Conservation (phyloP, 2,113 vertebrate genomes). For the Glaucomys volans region DNA sequence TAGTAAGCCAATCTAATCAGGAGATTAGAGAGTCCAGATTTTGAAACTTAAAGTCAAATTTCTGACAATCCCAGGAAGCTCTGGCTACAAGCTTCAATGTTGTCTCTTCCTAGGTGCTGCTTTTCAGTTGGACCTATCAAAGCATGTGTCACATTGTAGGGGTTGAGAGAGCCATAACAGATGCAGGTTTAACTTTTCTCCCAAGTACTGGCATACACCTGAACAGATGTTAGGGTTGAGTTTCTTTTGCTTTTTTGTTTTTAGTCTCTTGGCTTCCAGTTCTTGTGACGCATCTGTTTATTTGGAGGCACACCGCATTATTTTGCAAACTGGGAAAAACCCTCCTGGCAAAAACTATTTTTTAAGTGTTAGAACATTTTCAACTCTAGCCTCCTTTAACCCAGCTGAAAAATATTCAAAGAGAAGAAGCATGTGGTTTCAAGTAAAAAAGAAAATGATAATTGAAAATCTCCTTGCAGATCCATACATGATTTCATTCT, state of each 20-base stretch:
- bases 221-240: conserved; percentile 28
- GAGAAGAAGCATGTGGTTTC: not conserved
- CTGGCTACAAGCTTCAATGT: not conserved
- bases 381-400: conserved; percentile 43
- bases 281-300: conserved; percentile 62
- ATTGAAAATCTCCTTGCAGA: not conserved
- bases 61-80: not conserved
- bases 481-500: not conserved
- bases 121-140: not conserved
- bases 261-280: conserved; percentile 54
- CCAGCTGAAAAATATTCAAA: conserved; percentile 44
- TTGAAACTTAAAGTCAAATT: not conserved
- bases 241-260: not conserved
- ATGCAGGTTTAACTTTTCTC: not conserved
- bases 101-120: not conserved
- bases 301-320: conserved; percentile 56
- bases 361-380: conserved; percentile 74
- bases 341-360: conserved; percentile 54
- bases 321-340: conserved; percentile 74
- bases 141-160: not conserved
- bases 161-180: not conserved
- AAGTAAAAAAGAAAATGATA: conserved; percentile 20
- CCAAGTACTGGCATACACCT: not conserved
- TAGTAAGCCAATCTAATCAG: not conserved
- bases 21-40: not conserved